A percentile compares a stretch with the other conserved stretches of the same genome.
These are phyloP conservation scores for Limnothrissa miodon DNA, from an alignment of 2,113 vertebrate species.

Conservation along the genomic window DNA sequence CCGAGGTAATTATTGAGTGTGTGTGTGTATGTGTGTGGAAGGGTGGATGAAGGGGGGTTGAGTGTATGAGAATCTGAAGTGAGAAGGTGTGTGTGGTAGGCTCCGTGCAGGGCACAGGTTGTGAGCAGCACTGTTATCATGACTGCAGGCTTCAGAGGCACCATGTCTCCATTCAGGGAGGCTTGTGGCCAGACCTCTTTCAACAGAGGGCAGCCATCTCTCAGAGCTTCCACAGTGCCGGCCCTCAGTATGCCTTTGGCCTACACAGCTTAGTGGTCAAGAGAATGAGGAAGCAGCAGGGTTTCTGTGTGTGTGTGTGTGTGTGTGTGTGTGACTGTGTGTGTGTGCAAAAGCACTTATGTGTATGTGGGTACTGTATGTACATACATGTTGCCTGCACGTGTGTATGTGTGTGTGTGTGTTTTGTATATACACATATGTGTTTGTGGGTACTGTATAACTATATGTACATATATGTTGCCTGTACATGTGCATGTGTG, in stretches of 20 bases:
- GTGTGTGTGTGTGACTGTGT: neutral
- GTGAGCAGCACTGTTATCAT: neutral
- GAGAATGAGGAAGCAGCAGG: neutral
- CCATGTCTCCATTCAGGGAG: neutral
- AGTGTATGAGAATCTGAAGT: neutral
- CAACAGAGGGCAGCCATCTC: neutral
- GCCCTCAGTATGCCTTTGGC: neutral
- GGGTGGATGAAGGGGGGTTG: neutral
- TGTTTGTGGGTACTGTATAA: no score
- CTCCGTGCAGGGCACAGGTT: neutral
- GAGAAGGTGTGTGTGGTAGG: neutral
- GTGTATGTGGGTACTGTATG: neutral
- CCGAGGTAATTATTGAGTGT: no score
- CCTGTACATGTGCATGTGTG: no score
- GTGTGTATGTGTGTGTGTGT: neutral
- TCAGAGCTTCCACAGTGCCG: neutral
- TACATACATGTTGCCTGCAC: no score
- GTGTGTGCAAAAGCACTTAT: neutral
- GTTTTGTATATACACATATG: neutral
- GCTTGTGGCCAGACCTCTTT: neutral
- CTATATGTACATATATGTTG: no score
- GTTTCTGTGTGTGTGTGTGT: slow-evolving; percentile 10
- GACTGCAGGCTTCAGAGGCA: neutral
- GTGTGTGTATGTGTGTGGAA: neutral
- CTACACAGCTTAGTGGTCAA: neutral